Evolutionary conservation across 2,113 vertebrate genomes (phyloP).

Genomic region (Nestor notabilis): DNA sequence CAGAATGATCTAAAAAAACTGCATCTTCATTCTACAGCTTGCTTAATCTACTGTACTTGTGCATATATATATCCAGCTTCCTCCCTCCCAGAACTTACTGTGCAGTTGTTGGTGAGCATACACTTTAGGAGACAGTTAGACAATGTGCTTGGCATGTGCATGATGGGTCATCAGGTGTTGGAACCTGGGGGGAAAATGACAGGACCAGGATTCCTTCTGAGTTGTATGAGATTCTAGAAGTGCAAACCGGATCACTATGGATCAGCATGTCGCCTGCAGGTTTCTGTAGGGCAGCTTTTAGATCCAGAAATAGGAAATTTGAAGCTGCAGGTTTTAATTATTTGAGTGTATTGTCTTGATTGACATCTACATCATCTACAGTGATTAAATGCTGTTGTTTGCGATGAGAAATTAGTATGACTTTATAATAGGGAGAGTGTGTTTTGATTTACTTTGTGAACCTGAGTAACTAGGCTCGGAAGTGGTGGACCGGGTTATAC

Average conservation of each 20-base stretch:
- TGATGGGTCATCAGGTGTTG: background rate
- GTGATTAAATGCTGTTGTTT: background rate
- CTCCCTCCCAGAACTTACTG: background rate
- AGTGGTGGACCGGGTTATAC: background rate
- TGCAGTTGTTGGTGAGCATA: background rate
- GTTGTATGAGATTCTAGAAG: background rate
- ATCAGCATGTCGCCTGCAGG: fast-evolving
- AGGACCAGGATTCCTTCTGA: background rate
- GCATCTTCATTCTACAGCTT: background rate
- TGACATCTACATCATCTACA: background rate
- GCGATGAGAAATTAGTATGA: background rate
- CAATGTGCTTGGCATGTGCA: fast-evolving
- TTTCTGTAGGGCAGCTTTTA: background rate
- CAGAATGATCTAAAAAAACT: background rate
- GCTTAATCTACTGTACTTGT: background rate
- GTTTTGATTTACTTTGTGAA: background rate
- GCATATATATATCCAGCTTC: background rate
- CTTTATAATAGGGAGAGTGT: background rate
- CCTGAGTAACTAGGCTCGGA: background rate
- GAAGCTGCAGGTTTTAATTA: background rate
- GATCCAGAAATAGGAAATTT: background rate
- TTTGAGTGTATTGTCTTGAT: background rate
- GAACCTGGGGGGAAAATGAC: background rate
- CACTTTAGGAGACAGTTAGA: background rate
- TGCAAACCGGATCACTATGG: background rate